Conservation (phyloP, 2,113 vertebrate species). For the Mormyrus lacerda region DNA sequence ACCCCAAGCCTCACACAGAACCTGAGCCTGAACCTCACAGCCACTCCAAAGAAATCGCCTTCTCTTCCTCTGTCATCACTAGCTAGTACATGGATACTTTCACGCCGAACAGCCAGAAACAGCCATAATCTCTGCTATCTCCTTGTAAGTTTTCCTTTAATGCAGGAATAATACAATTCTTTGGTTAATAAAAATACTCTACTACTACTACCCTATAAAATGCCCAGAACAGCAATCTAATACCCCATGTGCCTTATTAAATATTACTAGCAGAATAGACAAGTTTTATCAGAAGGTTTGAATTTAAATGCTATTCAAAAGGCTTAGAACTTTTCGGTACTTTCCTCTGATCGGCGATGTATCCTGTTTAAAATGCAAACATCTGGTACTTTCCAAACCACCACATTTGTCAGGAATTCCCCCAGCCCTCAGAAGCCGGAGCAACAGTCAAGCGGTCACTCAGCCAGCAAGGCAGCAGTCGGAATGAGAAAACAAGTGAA, state of each 20-base stretch:
- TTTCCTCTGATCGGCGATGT: not conserved
- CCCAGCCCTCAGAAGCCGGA: not conserved
- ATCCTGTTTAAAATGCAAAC: not conserved
- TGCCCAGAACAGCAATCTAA: not conserved
- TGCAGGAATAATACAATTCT: not conserved
- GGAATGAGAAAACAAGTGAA: not conserved
- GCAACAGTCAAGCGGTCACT: not conserved
- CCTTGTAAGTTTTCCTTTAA: not conserved
- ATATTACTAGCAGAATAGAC: not conserved
- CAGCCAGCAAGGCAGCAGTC: not conserved
- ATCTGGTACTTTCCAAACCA: conserved; percentile 8
- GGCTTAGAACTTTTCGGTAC: not conserved
- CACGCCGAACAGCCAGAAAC: not conserved
- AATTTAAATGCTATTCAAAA: not conserved
- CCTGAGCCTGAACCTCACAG: not conserved
- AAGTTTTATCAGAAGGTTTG: not conserved
- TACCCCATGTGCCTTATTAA: not conserved
- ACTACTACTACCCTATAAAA: not conserved
- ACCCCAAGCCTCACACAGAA: not conserved
- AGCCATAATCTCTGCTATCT: not conserved
- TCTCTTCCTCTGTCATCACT: not conserved
- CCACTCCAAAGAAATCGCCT: not conserved
- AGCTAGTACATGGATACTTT: not conserved
- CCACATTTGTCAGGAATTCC: not conserved
- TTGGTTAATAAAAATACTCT: not conserved